Conservation (phyloP, 2,113 vertebrate species). For the Todiramphus chloris region DNA sequence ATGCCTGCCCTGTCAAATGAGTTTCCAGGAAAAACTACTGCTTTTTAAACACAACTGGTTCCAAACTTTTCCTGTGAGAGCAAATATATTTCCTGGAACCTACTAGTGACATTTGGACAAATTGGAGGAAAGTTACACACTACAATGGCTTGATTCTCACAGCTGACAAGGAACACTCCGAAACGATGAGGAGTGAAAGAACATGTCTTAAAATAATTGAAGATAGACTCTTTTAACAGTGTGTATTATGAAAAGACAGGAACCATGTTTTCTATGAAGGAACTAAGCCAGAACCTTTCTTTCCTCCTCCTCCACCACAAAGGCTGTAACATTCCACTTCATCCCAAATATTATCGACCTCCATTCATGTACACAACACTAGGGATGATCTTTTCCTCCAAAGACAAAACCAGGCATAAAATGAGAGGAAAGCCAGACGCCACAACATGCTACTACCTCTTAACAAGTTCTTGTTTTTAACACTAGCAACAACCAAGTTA, state of each 20-base stretch:
- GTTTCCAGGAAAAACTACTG: slow-evolving; percentile 39
- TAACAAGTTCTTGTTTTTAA: neutral
- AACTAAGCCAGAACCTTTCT: neutral
- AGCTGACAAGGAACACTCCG: neutral
- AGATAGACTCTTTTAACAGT: neutral
- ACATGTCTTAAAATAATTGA: neutral
- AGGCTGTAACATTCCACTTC: neutral
- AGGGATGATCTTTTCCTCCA: neutral
- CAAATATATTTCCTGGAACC: slow-evolving; percentile 50
- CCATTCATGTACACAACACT: fast-evolving
- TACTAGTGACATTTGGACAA: neutral
- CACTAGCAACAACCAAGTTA: neutral
- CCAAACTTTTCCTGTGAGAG: slow-evolving; percentile 53
- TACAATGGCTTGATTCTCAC: neutral
- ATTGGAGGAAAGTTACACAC: slow-evolving; percentile 5
- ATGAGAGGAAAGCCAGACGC: neutral
- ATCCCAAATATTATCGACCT: neutral
- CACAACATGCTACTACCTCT: fast-evolving
- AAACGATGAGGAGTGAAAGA: neutral
- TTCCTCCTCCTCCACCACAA: neutral
- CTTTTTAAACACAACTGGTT: slow-evolving; percentile 46
- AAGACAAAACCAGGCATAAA: neutral
- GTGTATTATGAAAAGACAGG: neutral
- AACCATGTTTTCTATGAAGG: neutral
- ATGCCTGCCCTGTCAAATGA: neutral